phyloP scores from a whole-genome alignment of 2,797 vertebrate genomes.

The Rhodeus uyekii region DNA sequence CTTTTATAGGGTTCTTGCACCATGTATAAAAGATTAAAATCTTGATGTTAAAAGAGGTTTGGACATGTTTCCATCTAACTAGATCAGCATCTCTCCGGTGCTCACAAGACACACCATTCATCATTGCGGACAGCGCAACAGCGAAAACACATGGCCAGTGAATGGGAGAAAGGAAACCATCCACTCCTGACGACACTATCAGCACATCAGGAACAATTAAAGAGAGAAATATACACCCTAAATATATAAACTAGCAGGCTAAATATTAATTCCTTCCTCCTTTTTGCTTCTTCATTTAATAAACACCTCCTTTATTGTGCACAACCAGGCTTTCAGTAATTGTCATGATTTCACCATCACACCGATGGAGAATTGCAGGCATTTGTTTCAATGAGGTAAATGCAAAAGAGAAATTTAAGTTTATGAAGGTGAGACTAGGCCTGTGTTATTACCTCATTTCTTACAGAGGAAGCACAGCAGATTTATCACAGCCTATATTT shows the following conservation, averaged over 20 bases:
- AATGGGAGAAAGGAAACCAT: constrained; percentile 15
- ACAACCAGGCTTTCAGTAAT: not conserved
- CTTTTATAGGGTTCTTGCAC: not conserved
- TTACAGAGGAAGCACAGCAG: not conserved
- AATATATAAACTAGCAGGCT: not conserved
- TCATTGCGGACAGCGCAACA: constrained; percentile 26
- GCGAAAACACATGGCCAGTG: constrained; percentile 11
- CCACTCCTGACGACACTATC: constrained; percentile 3
- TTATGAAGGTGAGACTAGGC: not conserved
- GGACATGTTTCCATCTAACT: constrained; percentile 28
- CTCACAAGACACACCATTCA: constrained; percentile 19
- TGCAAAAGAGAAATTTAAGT: not conserved
- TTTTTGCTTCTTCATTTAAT: not conserved
- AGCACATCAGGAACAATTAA: not conserved
- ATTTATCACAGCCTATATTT: not conserved
- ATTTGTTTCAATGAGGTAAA: constrained; percentile 27
- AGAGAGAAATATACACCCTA: not conserved
- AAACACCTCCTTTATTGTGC: not conserved
- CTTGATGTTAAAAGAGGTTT: constrained; percentile 26
- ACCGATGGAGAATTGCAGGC: not conserved
- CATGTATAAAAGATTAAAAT: constrained; percentile 26
- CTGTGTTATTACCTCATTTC: not conserved
- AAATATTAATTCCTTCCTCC: not conserved
- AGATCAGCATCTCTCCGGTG: constrained; percentile 14
- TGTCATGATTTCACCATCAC: not conserved